These are phyloP conservation scores for Torymus auratus DNA, from an alignment of 2,888 invertebrate species.

Conservation along the genomic window DNA sequence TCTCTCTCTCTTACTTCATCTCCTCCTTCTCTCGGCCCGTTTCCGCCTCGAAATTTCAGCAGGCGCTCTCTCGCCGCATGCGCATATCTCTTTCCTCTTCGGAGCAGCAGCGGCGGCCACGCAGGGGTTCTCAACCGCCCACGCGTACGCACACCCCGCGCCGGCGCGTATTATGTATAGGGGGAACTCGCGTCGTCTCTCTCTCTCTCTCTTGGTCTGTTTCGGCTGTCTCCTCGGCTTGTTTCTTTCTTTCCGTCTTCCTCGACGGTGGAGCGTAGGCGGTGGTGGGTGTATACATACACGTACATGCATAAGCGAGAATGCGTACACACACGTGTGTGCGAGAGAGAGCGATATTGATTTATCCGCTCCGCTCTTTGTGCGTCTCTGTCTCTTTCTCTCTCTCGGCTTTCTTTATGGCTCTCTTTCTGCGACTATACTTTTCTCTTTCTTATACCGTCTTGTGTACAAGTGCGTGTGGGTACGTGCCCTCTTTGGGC, in stretches of 20 bases:
- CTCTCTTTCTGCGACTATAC: not conserved
- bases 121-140: conserved; percentile 30
- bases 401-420: not conserved
- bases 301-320: no score
- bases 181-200: not conserved
- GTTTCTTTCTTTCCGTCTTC: conserved; percentile 3
- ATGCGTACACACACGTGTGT: not conserved
- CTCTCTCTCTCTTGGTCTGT: not conserved
- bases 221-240: not conserved
- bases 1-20: no score
- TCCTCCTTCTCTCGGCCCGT: conserved; percentile 50
- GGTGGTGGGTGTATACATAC: no score
- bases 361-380: conserved; percentile 63
- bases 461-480: no score
- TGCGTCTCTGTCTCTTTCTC: conserved; percentile 61
- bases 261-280: conserved; percentile 3
- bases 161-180: not conserved
- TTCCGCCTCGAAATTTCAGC: conserved; percentile 72
- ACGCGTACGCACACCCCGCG: conserved; percentile 8
- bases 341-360: conserved; percentile 67
- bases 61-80: conserved; percentile 48
- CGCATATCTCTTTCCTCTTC: no score
- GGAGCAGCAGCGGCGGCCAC: conserved; percentile 41
- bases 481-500: no score
- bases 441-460: no score